Evolutionary conservation across 2,113 vertebrate species (phyloP).

Genomic region (Hydropotes inermis): DNA sequence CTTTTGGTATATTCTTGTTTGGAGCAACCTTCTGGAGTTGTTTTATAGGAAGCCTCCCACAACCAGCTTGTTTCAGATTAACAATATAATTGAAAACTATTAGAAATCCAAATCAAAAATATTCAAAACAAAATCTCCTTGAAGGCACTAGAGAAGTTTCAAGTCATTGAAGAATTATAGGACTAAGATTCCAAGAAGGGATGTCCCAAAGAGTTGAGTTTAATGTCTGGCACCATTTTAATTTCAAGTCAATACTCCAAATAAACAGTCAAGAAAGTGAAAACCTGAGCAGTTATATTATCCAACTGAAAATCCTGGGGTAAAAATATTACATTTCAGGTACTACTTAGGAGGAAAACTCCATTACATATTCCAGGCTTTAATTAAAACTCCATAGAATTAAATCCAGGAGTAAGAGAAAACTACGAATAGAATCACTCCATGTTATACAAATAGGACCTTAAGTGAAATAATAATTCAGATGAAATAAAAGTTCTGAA

Average conservation of each 20-base stretch:
- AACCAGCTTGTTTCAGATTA: background rate
- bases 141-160: background rate
- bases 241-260: background rate
- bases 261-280: background rate
- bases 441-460: background rate
- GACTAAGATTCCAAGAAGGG: background rate
- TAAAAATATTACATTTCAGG: background rate
- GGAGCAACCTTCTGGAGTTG: background rate
- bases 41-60: background rate
- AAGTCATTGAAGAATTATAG: background rate
- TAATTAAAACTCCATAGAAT: background rate
- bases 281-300: background rate
- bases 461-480: background rate
- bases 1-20: background rate
- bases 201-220: background rate
- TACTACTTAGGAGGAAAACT: too few relatives aligned
- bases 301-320: background rate
- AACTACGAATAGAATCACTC: background rate
- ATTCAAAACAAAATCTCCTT: background rate
- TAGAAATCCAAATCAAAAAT: background rate
- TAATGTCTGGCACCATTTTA: background rate
- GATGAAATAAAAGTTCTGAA: background rate
- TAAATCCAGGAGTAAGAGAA: background rate
- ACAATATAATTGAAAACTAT: background rate
- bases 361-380: background rate